These are phyloP conservation scores for Adelognathus sp. DNA, from an alignment of 2,888 invertebrate genomes.

Conservation along the genomic window DNA sequence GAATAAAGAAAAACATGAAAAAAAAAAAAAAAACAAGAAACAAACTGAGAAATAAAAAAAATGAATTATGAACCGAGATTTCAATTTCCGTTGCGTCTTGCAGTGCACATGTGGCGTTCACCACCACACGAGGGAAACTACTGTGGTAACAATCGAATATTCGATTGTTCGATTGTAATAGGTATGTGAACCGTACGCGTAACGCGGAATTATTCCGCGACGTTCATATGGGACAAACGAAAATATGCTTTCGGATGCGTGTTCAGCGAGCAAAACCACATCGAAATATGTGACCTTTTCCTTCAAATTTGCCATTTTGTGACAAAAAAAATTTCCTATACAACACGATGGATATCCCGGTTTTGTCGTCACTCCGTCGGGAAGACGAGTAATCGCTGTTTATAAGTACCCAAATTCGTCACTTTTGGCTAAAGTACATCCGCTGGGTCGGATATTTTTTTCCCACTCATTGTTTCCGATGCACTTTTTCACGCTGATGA, in stretches of 20 bases:
- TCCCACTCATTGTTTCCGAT: no score
- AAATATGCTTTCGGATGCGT: constrained; percentile 26
- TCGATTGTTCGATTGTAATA: constrained; percentile 30
- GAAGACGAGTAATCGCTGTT: no score
- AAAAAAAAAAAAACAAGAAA: constrained; percentile 16
- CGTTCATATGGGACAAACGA: constrained; percentile 29
- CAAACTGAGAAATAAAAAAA: constrained; percentile 9
- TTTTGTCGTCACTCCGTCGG: no score
- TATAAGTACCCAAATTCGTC: no score
- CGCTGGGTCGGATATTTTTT: no score
- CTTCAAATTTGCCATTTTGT: constrained; percentile 18
- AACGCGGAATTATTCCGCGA: constrained; percentile 17
- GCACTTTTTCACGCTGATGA: no score
- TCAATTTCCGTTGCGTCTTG: constrained; percentile 10
- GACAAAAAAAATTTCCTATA: no score
- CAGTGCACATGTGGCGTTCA: constrained; percentile 25
- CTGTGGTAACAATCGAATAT: background rate
- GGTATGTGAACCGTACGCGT: constrained; percentile 22
- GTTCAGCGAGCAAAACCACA: constrained; percentile 21
- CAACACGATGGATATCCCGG: no score
- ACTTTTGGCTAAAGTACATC: no score
- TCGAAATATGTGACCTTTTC: constrained; percentile 27
- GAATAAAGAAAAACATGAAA: constrained; percentile 37
- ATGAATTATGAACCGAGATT: constrained; percentile 9
- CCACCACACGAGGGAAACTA: constrained; percentile 10